These are phyloP conservation scores for Gonatopus flavifemur DNA, from an alignment of 1,140 invertebrate genomes.

Conservation along the genomic window DNA sequence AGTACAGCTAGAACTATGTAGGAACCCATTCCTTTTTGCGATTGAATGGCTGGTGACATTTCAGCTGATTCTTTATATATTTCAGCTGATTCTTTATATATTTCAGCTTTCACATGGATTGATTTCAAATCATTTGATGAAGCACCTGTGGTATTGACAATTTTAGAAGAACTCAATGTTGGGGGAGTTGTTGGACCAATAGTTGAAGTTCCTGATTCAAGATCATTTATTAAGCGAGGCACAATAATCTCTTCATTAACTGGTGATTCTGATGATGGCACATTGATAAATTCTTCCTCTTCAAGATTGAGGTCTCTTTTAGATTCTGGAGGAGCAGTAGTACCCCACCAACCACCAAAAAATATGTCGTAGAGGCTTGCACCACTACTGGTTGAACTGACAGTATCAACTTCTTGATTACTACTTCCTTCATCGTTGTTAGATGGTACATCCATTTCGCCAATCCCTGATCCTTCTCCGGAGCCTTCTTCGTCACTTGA, in stretches of 20 bases:
- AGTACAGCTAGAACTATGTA: constrained; percentile 47
- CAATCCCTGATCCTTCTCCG: constrained; percentile 45
- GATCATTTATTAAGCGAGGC: neutral
- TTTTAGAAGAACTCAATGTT: too few species aligned
- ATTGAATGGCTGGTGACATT: constrained; percentile 34
- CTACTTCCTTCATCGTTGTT: constrained; percentile 22
- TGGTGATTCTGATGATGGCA: neutral
- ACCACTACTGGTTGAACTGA: constrained; percentile 10
- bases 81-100: too few species aligned
- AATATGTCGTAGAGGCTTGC: constrained; percentile 22
- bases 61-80: constrained; percentile 26
- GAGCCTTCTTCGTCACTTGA: constrained; percentile 47
- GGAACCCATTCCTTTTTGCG: constrained; percentile 52
- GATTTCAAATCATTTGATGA: too few species aligned
- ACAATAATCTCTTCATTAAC: constrained; percentile 1
- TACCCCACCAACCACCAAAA: neutral
- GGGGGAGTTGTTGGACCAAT: too few species aligned
- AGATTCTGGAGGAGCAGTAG: constrained; percentile 21
- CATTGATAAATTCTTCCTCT: constrained; percentile 44
- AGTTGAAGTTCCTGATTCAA: too few species aligned
- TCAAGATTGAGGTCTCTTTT: constrained; percentile 37
- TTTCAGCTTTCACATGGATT: too few species aligned
- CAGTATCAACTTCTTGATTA: neutral
- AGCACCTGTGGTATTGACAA: too few species aligned
- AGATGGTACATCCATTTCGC: constrained; percentile 16